Evolutionary conservation across 2,888 invertebrate genomes (phyloP).

Genomic region (Heliconius ismenius): DNA sequence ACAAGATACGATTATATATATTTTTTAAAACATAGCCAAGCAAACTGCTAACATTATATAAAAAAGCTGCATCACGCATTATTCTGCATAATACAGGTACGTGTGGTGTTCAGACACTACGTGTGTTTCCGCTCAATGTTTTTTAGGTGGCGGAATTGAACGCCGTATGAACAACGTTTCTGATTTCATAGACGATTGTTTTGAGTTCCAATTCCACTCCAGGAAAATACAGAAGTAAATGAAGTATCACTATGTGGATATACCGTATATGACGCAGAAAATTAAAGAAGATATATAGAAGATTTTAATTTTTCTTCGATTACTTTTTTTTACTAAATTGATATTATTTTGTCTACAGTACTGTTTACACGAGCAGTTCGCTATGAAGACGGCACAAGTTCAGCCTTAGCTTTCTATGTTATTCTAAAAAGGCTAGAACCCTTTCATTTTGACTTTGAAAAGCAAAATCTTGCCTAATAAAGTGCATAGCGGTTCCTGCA

Average conservation of each 20-base stretch:
- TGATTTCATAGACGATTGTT: too few relatives aligned
- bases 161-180: too few relatives aligned
- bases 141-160: background rate
- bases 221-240: background rate
- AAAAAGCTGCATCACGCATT: too few relatives aligned
- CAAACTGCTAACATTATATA: too few relatives aligned
- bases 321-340: too few relatives aligned
- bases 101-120: background rate
- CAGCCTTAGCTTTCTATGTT: slow-evolving; percentile 42
- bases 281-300: background rate
- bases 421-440: slow-evolving; percentile 42
- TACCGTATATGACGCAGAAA: background rate
- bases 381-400: slow-evolving; percentile 39
- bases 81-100: background rate
- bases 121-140: too few relatives aligned
- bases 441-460: slow-evolving; percentile 42
- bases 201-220: background rate
- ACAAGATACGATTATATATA: background rate
- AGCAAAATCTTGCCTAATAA: slow-evolving; percentile 38
- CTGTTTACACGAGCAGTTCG: slow-evolving; percentile 17
- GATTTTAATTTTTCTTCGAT: too few relatives aligned
- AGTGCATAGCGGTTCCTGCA: slow-evolving; percentile 32
- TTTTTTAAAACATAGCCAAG: too few relatives aligned
- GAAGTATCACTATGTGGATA: too few relatives aligned
- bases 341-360: slow-evolving; percentile 4